These are phyloP conservation scores for Scaptodrosophila lebanonensis DNA, from an alignment of 1,140 invertebrate genomes.

Conservation along the genomic window DNA sequence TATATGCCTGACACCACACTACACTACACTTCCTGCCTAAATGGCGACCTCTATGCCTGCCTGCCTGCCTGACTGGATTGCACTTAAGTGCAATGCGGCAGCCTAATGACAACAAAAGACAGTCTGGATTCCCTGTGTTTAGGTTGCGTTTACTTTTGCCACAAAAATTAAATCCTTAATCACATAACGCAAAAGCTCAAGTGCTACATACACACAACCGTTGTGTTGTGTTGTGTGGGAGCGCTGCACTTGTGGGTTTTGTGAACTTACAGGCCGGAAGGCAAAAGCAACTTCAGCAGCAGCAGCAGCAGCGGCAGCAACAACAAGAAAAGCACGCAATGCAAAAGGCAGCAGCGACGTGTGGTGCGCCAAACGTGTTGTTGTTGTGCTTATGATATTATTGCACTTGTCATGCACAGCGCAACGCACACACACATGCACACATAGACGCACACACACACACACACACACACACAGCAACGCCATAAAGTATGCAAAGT, in stretches of 20 bases:
- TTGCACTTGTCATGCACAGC: constrained; percentile 60
- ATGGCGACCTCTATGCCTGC: too few relatives aligned
- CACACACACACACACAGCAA: background rate
- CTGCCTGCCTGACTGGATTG: background rate
- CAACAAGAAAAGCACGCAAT: constrained; percentile 27
- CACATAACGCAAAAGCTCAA: constrained; percentile 57
- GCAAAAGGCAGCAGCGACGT: constrained; percentile 17
- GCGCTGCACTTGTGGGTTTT: constrained; percentile 39
- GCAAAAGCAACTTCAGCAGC: constrained; percentile 24
- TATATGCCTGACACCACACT: too few relatives aligned
- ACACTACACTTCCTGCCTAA: too few relatives aligned
- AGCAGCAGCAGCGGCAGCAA: too few relatives aligned
- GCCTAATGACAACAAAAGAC: constrained; percentile 18
- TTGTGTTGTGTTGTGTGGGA: too few relatives aligned
- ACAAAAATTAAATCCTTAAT: constrained; percentile 64
- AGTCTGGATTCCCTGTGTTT: constrained; percentile 1
- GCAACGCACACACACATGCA: constrained; percentile 15
- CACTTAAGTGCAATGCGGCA: constrained; percentile 27
- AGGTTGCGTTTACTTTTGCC: constrained; percentile 10
- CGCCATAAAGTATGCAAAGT: constrained; percentile 72
- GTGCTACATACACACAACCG: constrained; percentile 11
- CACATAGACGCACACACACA: background rate
- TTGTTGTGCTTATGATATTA: constrained; percentile 62
- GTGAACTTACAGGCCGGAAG: constrained; percentile 9
- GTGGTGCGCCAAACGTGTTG: constrained; percentile 38